Percentiles rank a stretch among this genome's conserved stretches.
Conservation (phyloP, 2,797 vertebrate genomes). For the Dermochelys coriacea region DNA sequence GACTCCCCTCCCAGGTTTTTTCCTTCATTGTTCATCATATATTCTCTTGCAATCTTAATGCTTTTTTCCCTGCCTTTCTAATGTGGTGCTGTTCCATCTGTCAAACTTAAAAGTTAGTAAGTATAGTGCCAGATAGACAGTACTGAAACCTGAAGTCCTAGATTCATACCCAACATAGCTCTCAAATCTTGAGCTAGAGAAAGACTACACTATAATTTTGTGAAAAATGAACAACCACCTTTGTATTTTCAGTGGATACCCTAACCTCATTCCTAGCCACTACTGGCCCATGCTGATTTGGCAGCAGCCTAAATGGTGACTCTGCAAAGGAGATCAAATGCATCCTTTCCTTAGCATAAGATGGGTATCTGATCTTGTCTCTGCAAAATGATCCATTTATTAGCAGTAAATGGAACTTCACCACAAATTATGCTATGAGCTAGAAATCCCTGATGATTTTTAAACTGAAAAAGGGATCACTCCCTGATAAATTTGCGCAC, state of each 20-base stretch:
- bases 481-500: fast-evolving
- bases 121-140: background rate
- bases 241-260: background rate
- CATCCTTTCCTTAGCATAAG: background rate
- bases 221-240: background rate
- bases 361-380: no score
- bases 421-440: fast-evolving
- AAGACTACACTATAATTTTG: fast-evolving
- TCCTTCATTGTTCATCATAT: background rate
- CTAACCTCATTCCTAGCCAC: background rate
- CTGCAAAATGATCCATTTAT: background rate
- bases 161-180: background rate
- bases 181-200: background rate
- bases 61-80: background rate
- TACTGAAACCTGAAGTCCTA: background rate
- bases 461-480: fast-evolving
- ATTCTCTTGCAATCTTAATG: fast-evolving
- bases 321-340: background rate
- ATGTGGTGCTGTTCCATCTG: fast-evolving
- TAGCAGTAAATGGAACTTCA: fast-evolving
- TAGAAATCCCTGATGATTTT: fast-evolving
- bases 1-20: background rate
- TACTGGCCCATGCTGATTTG: background rate
- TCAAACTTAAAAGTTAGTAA: background rate
- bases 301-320: background rate